These are phyloP conservation scores for Keiferia lycopersicella DNA, from an alignment of 2,888 invertebrate genomes.

Conservation along the genomic window DNA sequence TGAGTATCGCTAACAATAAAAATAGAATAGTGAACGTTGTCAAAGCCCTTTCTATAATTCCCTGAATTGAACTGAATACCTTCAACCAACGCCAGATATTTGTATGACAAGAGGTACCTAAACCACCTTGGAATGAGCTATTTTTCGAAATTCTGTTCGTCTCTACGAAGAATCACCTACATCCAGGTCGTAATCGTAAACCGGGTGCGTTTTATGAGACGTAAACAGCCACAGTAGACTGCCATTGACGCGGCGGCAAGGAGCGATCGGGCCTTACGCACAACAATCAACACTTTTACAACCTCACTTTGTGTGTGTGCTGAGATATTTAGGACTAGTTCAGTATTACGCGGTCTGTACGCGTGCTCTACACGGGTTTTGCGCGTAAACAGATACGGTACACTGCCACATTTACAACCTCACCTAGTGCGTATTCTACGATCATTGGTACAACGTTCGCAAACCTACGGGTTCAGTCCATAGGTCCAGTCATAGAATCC, in stretches of 20 bases:
- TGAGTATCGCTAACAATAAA: too few species aligned
- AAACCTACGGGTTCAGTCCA: too few species aligned
- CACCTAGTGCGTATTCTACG: neutral
- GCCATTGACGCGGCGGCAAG: slow-evolving; percentile 51
- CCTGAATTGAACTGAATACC: too few species aligned
- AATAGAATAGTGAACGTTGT: too few species aligned
- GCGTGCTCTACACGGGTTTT: too few species aligned
- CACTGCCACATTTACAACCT: neutral
- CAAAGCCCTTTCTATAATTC: too few species aligned
- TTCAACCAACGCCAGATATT: too few species aligned
- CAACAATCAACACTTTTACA: slow-evolving; percentile 19
- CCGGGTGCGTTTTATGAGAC: slow-evolving; percentile 55
- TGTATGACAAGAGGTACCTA: too few species aligned
- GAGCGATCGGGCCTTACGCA: slow-evolving; percentile 29
- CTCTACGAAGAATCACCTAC: slow-evolving; percentile 15
- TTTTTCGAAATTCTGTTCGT: neutral
- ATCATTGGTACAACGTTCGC: too few species aligned
- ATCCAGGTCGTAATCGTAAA: slow-evolving; percentile 47
- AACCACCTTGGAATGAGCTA: too few species aligned
- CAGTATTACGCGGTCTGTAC: too few species aligned
- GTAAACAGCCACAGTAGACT: slow-evolving; percentile 57
- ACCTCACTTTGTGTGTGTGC: slow-evolving; percentile 10
- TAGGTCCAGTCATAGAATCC: too few species aligned
- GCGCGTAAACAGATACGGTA: neutral
- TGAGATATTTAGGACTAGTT: neutral